Conservation (phyloP, 1,140 invertebrate species). For the Calosoma granatense region DNA sequence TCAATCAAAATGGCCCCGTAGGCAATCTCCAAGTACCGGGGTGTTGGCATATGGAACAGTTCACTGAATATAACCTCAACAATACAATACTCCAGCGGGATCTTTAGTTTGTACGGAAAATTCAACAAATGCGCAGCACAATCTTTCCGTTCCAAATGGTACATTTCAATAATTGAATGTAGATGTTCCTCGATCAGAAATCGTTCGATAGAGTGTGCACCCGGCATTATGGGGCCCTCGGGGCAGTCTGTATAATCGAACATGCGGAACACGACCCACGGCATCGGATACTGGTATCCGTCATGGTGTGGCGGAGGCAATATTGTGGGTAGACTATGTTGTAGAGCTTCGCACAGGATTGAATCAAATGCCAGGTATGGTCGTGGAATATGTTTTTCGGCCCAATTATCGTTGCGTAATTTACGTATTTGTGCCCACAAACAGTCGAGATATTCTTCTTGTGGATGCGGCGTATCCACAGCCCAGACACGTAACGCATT, state of each 20-base stretch:
- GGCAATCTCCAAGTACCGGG: slow-evolving; percentile 81
- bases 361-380: slow-evolving; percentile 95
- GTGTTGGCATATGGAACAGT: slow-evolving; percentile 84
- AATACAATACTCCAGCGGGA: slow-evolving; percentile 96
- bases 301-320: slow-evolving; percentile 86
- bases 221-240: slow-evolving; percentile 82
- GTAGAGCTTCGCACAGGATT: slow-evolving; percentile 87
- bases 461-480: slow-evolving; percentile 83
- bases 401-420: slow-evolving; percentile 89
- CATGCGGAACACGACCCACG: slow-evolving; percentile 83
- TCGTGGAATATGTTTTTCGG: slow-evolving; percentile 90
- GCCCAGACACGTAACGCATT: slow-evolving; percentile 88
- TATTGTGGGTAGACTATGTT: slow-evolving; percentile 88
- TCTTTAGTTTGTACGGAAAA: slow-evolving; percentile 87
- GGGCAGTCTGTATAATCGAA: slow-evolving; percentile 99
- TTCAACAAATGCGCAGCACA: slow-evolving; percentile 87
- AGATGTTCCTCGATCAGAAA: slow-evolving; percentile 97
- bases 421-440: slow-evolving; percentile 94
- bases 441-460: slow-evolving; percentile 98
- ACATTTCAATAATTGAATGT: slow-evolving; percentile 83
- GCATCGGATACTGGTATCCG: slow-evolving; percentile 78
- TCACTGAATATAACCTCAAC: slow-evolving; percentile 95
- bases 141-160: slow-evolving; percentile 84
- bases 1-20: slow-evolving; percentile 96
- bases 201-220: slow-evolving; percentile 93